Conservation (phyloP, 1,140 invertebrate species). For the Epicauta chinensis region DNA sequence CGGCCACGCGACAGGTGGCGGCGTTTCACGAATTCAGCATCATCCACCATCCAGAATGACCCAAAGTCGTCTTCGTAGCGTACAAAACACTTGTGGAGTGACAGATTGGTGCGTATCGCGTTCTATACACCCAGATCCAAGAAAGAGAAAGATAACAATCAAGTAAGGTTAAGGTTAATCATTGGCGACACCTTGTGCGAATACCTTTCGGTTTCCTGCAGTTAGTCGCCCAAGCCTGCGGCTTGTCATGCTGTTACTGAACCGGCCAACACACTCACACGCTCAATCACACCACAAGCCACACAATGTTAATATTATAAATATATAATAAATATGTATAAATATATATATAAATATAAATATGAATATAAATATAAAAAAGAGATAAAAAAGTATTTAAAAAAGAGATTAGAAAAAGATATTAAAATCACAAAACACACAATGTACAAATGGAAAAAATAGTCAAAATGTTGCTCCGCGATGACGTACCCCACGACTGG, state of each 20-base stretch:
- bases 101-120: constrained; percentile 98
- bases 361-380: constrained; percentile 19
- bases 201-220: constrained; percentile 36
- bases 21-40: constrained; percentile 94
- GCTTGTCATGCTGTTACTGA: constrained; percentile 40
- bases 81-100: constrained; percentile 98
- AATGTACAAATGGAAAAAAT: constrained; percentile 36
- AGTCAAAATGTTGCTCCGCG: constrained; percentile 32
- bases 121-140: constrained; percentile 70
- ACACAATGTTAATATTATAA: constrained; percentile 28
- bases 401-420: constrained; percentile 37
- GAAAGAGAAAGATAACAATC: constrained; percentile 44
- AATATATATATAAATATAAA: constrained; percentile 28
- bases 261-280: constrained; percentile 40
- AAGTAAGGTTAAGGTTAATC: constrained; percentile 39
- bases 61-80: constrained; percentile 98
- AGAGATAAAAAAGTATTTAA: constrained; percentile 34
- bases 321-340: constrained; percentile 21
- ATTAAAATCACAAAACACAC: constrained; percentile 39
- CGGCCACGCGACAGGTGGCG: constrained; percentile 91
- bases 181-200: constrained; percentile 33
- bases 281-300: constrained; percentile 43
- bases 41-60: constrained; percentile 98
- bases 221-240: constrained; percentile 39
- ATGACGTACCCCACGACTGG: constrained; percentile 41